These are phyloP conservation scores for Caenorhabditis virilis DNA, from an alignment of 2,888 invertebrate species.

Conservation along the genomic window DNA sequence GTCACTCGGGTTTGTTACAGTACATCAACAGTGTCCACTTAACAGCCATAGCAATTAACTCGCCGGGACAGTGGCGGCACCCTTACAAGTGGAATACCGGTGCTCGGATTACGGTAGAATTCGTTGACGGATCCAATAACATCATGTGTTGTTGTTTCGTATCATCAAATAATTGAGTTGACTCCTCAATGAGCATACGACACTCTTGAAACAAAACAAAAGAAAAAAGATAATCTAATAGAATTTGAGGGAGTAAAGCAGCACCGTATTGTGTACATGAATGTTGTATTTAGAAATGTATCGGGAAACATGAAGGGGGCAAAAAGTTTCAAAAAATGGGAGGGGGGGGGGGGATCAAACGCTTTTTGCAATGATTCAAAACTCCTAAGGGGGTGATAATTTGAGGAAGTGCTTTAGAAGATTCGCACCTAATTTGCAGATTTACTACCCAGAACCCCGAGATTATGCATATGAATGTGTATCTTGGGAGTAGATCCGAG, in stretches of 20 bases:
- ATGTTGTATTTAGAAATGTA: not conserved
- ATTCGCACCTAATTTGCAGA: constrained; percentile 43
- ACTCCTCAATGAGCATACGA: constrained; percentile 33
- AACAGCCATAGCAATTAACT: constrained; percentile 9
- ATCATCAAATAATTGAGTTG: constrained; percentile 43
- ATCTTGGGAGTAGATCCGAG: constrained; percentile 14
- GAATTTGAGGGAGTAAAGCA: not conserved
- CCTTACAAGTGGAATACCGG: constrained; percentile 17
- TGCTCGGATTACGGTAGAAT: constrained; percentile 35
- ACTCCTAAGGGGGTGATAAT: constrained; percentile 30
- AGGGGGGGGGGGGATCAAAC: not conserved
- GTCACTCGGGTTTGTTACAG: constrained; percentile 1
- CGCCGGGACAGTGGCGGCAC: constrained; percentile 11
- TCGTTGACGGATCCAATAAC: constrained; percentile 33
- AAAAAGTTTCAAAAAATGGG: not conserved
- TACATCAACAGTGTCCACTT: not conserved
- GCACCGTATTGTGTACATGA: constrained; percentile 16
- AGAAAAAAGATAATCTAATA: constrained; percentile 31
- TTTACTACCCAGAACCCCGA: constrained; percentile 22
- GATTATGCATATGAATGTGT: constrained; percentile 20
- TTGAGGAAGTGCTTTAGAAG: too few species aligned
- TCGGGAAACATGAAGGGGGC: constrained; percentile 6
- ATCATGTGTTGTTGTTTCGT: constrained; percentile 1
- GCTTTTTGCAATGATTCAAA: not conserved
- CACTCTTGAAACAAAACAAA: constrained; percentile 17